A percentile compares a stretch with the other conserved stretches of the same genome.
These are phyloP conservation scores for Mya arenaria DNA, from an alignment of 1,140 invertebrate species.

Conservation along the genomic window DNA sequence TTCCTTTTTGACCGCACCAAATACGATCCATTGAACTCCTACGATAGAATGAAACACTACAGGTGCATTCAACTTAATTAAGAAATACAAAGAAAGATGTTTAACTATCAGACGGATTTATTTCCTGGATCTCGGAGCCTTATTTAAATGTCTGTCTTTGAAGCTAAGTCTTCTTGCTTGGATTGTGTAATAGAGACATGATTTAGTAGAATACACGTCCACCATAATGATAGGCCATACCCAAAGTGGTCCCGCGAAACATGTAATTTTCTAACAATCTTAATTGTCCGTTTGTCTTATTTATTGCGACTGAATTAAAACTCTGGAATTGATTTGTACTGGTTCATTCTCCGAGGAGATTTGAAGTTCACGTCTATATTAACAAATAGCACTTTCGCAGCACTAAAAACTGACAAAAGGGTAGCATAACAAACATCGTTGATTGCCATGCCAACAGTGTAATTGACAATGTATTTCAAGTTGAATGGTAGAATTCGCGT, in stretches of 20 bases:
- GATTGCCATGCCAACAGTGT: too few species aligned
- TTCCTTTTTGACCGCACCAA: too few species aligned
- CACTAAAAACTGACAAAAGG: too few species aligned
- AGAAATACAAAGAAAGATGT: slow-evolving; percentile 10
- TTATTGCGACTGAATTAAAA: slow-evolving; percentile 41
- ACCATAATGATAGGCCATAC: slow-evolving; percentile 28
- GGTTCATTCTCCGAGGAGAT: too few species aligned
- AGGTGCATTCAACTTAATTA: slow-evolving; percentile 43
- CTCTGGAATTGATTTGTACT: slow-evolving; percentile 54
- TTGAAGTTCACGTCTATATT: too few species aligned
- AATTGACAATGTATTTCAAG: too few species aligned
- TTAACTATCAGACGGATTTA: slow-evolving; percentile 48
- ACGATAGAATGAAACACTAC: too few species aligned
- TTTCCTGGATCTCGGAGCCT: slow-evolving; percentile 15
- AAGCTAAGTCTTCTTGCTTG: slow-evolving; percentile 15
- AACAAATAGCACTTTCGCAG: too few species aligned
- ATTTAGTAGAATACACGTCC: slow-evolving; percentile 5
- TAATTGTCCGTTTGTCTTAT: slow-evolving; percentile 40
- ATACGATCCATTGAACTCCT: too few species aligned
- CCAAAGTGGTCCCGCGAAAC: slow-evolving; percentile 10
- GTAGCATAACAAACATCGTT: too few species aligned
- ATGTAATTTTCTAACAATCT: slow-evolving; percentile 49
- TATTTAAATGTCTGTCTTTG: slow-evolving; percentile 47
- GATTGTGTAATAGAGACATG: slow-evolving; percentile 51
- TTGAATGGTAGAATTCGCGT: too few species aligned